These are phyloP conservation scores for Euspilapteryx auroguttella DNA, from an alignment of 2,888 invertebrate species.

Conservation along the genomic window DNA sequence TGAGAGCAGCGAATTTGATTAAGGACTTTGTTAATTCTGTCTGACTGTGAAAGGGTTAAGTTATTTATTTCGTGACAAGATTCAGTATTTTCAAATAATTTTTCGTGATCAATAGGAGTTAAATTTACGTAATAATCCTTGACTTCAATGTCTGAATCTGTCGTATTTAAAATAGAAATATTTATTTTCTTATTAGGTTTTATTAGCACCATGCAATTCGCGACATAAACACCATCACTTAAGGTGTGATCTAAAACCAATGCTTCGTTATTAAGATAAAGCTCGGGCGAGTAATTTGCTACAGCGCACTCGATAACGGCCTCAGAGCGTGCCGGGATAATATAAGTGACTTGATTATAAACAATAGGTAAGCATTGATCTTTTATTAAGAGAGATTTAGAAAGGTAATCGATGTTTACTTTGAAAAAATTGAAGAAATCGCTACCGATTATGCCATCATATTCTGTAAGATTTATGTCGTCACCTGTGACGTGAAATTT, in stretches of 20 bases:
- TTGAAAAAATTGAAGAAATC: slow-evolving; percentile 3
- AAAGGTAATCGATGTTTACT: not conserved
- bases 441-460: slow-evolving; percentile 3
- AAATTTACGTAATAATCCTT: slow-evolving; percentile 5
- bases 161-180: slow-evolving; percentile 8
- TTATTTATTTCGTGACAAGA: not conserved
- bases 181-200: slow-evolving; percentile 9
- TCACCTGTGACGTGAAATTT: slow-evolving; percentile 5
- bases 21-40: not conserved
- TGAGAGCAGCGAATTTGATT: not conserved
- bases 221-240: slow-evolving; percentile 7
- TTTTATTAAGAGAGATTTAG: not conserved
- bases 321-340: slow-evolving; percentile 5
- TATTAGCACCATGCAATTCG: slow-evolving; percentile 8
- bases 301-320: slow-evolving; percentile 6
- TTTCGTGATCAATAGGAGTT: not conserved
- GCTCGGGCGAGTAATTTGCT: too few species aligned
- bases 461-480: slow-evolving; percentile 1
- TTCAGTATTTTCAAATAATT: not conserved
- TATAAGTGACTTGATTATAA: slow-evolving; percentile 2
- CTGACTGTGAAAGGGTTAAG: too few species aligned
- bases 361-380: slow-evolving; percentile 2
- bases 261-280: slow-evolving; percentile 4
- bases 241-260: slow-evolving; percentile 6
- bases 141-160: slow-evolving; percentile 4